These are phyloP conservation scores for Crotalus helleri DNA, from an alignment of 2,113 vertebrate species.

Conservation along the genomic window DNA sequence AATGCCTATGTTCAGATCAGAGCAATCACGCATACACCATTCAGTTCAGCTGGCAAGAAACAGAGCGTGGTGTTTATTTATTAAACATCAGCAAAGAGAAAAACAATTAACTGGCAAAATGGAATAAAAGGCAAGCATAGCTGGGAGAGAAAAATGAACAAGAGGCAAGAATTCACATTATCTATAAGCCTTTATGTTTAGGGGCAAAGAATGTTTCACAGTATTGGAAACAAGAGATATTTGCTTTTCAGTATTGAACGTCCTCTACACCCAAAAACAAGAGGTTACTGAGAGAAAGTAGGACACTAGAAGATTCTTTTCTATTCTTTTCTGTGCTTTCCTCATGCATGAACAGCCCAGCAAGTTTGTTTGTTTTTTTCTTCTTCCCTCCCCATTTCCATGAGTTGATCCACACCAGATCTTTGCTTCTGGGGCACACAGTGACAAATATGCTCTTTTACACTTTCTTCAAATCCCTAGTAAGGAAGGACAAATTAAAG, in stretches of 20 bases:
- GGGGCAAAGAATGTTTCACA: background rate
- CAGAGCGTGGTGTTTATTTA: background rate
- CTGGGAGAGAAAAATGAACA: background rate
- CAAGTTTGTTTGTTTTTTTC: background rate
- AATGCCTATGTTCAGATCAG: background rate
- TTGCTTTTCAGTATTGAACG: background rate
- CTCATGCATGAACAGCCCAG: background rate
- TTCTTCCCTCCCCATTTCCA: no score
- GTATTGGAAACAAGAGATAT: background rate
- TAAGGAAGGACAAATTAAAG: slow-evolving; percentile 91
- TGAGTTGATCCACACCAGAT: no score
- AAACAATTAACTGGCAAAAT: background rate
- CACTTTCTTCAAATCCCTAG: slow-evolving; percentile 91
- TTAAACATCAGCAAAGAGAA: background rate
- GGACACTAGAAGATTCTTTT: background rate
- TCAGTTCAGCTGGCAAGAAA: background rate
- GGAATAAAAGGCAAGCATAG: background rate
- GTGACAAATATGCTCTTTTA: slow-evolving; percentile 74
- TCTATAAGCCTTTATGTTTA: background rate
- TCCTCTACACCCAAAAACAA: background rate
- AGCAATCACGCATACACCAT: background rate
- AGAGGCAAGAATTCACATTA: background rate
- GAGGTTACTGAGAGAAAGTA: background rate
- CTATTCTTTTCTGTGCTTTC: background rate
- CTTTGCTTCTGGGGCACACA: background rate